Base-by-base conservation (phyloP, 2,797 vertebrate genomes). In the Pseudochromis fuscus region DNA sequence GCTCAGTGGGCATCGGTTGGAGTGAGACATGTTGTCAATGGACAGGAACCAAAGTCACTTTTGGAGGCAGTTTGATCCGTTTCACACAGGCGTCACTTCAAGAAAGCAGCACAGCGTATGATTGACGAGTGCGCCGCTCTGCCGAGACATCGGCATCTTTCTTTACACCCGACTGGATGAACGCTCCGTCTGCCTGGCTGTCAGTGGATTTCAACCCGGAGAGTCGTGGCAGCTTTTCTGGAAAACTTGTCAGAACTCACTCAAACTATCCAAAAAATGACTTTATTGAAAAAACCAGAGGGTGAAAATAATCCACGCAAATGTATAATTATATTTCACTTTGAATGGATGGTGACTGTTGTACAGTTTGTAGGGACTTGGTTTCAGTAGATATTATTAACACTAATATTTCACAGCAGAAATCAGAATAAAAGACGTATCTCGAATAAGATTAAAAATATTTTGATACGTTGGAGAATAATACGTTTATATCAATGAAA, bases 11-110 rank as follows among this genome's bases (percentile, higher is more conserved):
- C 49, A 59, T 5, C 18, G 40, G 15, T 68, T 57, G 50, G 57
- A 76, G 45, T 45, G 66, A 82, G 72, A 68, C 11, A 7, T 71
- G 52, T 64, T 77, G 69, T 77, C 69, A 71, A 66, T 38, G 49
- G 69, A 68, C 42, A 21, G 23, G 42, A 80, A 79, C 78, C 68
- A 67, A 67, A 76, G 62, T 71, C 55, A 63, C 76, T 67, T n/a
- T 44, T 48, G 45, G 55, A 52, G 60, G 38, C 53, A 16, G 40
- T 71, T 63, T 38, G 51, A 79, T 67, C 38, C 27, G 0, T 67
- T 55, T 72, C 60, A 44, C 64, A 9, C 67, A 21, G 53, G 44
- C 50, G 5, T 65, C 5, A 7, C 38, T 71, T 79, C 40, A 57
- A 61, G 37, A 59, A 44, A 25, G 55, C 67, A 12, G 44, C n/a